Evolutionary conservation across 2,797 vertebrate genomes (phyloP).

Genomic region (Macrochelys suwanniensis): DNA sequence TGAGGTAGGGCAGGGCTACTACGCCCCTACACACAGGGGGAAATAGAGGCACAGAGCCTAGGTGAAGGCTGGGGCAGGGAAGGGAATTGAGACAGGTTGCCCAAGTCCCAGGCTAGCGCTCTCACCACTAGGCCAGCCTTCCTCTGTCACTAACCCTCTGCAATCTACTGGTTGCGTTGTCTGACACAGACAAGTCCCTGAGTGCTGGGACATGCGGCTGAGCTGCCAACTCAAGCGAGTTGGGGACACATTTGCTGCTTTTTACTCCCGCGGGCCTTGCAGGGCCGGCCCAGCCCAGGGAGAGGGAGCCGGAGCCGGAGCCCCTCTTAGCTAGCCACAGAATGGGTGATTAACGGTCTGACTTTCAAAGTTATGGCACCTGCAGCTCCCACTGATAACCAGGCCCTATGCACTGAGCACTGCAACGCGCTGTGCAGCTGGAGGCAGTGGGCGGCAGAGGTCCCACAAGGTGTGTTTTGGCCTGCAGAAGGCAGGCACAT

Average conservation of each 20-base stretch:
- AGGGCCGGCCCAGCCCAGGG: neutral
- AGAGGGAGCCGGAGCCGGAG: neutral
- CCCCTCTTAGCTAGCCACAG: neutral
- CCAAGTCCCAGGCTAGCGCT: neutral
- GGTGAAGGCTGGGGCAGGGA: neutral
- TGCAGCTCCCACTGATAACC: rapidly evolving
- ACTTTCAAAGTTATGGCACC: rapidly evolving
- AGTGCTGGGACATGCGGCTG: neutral
- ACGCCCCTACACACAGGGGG: neutral
- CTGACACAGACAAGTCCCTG: neutral
- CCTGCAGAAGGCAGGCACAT: neutral
- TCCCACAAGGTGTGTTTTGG: neutral
- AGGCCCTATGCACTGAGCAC: neutral
- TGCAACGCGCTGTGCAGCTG: too few relatives aligned
- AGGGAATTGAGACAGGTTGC: neutral
- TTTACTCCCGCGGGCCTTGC: neutral
- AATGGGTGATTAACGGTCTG: neutral
- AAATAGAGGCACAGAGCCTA: neutral
- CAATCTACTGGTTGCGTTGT: neutral
- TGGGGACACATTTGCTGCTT: neutral
- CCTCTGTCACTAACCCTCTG: neutral
- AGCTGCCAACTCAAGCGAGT: neutral
- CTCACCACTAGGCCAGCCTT: neutral
- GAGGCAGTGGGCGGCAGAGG: neutral
- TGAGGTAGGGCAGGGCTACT: neutral